phyloP scores from a whole-genome alignment of 2,888 invertebrate genomes.

The Chouioia cunea region DNA sequence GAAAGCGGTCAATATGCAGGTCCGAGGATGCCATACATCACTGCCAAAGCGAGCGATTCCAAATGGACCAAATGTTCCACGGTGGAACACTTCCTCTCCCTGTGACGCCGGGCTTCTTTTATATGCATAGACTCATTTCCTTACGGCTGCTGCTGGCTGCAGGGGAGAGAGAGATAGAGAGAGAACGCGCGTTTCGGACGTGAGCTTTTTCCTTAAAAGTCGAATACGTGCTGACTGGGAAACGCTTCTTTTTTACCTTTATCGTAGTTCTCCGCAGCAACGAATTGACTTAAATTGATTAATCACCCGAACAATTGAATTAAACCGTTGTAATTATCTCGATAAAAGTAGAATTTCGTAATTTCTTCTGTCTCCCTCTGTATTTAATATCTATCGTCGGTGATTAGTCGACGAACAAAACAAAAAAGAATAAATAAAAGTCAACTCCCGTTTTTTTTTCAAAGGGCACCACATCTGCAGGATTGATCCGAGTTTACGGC shows the following conservation, averaged over 20 bases:
- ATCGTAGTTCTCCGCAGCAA: not conserved
- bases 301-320: slow-evolving; percentile 25
- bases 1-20: slow-evolving; percentile 52
- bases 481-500: slow-evolving; percentile 24
- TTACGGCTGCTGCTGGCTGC: slow-evolving; percentile 52
- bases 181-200: slow-evolving; percentile 18
- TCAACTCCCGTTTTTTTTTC: not conserved
- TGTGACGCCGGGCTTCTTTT: slow-evolving; percentile 57
- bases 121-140: slow-evolving; percentile 68
- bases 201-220: slow-evolving; percentile 38
- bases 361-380: too few relatives aligned
- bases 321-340: not conserved
- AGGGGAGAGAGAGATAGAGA: not conserved
- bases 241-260: not conserved
- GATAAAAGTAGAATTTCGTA: too few relatives aligned
- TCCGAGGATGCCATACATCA: slow-evolving; percentile 61
- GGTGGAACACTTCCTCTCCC: slow-evolving; percentile 49
- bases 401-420: not conserved
- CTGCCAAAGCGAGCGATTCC: slow-evolving; percentile 57
- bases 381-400: too few relatives aligned
- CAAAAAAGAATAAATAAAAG: not conserved
- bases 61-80: slow-evolving; percentile 60
- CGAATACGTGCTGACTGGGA: not conserved
- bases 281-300: slow-evolving; percentile 18
- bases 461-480: slow-evolving; percentile 31